These are phyloP conservation scores for Choloepus didactylus DNA, from an alignment of 2,797 vertebrate species.

Conservation along the genomic window DNA sequence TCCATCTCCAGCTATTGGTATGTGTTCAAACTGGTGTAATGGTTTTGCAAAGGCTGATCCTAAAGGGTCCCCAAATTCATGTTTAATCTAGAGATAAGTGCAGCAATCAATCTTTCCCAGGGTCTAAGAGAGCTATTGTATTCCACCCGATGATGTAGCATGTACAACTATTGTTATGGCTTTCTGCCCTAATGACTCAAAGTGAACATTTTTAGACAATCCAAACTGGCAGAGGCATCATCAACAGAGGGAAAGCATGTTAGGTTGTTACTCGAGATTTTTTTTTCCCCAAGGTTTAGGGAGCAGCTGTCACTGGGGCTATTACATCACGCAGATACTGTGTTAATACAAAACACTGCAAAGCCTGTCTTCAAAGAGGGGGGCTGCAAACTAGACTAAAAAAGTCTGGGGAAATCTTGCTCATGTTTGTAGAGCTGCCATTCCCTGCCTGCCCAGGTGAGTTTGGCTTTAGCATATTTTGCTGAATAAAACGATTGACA, in stretches of 20 bases:
- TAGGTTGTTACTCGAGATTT: not conserved
- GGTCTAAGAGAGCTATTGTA: constrained; percentile 69
- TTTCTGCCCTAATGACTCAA: constrained; percentile 70
- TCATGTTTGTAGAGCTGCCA: not conserved
- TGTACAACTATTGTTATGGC: constrained; percentile 41
- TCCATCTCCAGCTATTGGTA: constrained; percentile 76
- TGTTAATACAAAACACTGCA: not conserved
- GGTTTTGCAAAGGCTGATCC: constrained; percentile 58
- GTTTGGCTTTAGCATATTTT: constrained; percentile 23
- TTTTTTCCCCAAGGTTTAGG: not conserved
- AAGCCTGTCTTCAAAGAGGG: not conserved
- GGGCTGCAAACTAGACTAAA: not conserved
- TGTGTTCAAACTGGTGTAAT: constrained; percentile 74
- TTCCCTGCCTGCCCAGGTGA: constrained; percentile 28
- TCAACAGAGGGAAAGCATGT: not conserved
- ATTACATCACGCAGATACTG: not conserved
- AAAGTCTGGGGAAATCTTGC: not conserved
- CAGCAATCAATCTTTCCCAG: constrained; percentile 78
- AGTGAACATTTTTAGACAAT: constrained; percentile 68
- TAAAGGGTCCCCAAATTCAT: constrained; percentile 66
- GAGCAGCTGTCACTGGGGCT: constrained; percentile 35
- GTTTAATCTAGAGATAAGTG: constrained; percentile 81
- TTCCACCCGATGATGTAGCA: constrained; percentile 40
- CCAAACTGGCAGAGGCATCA: constrained; percentile 63
- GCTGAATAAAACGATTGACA: constrained; percentile 29